These are phyloP conservation scores for Nasonovia ribisnigri DNA, from an alignment of 2,888 invertebrate genomes.

Conservation along the genomic window DNA sequence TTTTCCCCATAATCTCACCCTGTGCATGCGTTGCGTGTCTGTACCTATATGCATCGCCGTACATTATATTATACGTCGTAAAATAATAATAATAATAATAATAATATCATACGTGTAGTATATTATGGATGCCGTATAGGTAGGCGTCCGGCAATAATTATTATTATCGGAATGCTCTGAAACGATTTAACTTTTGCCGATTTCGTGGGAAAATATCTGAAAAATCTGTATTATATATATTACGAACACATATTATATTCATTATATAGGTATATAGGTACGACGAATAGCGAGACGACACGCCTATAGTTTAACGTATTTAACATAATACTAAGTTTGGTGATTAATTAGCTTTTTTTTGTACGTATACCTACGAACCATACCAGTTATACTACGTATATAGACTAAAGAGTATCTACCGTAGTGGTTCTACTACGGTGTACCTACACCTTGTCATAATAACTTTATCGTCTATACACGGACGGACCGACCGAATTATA, in stretches of 20 bases:
- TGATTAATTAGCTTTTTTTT: neutral
- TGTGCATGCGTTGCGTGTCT: conserved; percentile 25
- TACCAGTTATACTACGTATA: too few relatives aligned
- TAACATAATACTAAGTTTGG: neutral
- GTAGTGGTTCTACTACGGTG: too few relatives aligned
- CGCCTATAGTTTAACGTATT: conserved; percentile 32
- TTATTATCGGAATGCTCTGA: conserved; percentile 23
- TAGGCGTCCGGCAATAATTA: conserved; percentile 16
- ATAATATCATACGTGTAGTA: neutral
- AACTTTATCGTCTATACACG: neutral
- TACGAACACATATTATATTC: too few relatives aligned
- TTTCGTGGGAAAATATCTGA: conserved; percentile 47
- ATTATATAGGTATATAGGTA: neutral
- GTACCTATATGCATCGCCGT: neutral
- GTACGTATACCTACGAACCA: neutral
- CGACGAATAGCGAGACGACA: neutral
- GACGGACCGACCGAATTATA: neutral
- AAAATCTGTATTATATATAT: neutral
- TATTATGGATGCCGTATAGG: neutral
- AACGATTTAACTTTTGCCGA: conserved; percentile 39
- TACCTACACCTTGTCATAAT: neutral
- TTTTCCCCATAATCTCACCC: neutral
- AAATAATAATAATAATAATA: neutral
- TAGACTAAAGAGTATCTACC: neutral
- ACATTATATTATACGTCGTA: neutral